Evolutionary conservation across 2,113 vertebrate genomes (phyloP), one percentile per base, ranked within the genome.

Genomic region (Petrocephalus zakoni): DNA sequence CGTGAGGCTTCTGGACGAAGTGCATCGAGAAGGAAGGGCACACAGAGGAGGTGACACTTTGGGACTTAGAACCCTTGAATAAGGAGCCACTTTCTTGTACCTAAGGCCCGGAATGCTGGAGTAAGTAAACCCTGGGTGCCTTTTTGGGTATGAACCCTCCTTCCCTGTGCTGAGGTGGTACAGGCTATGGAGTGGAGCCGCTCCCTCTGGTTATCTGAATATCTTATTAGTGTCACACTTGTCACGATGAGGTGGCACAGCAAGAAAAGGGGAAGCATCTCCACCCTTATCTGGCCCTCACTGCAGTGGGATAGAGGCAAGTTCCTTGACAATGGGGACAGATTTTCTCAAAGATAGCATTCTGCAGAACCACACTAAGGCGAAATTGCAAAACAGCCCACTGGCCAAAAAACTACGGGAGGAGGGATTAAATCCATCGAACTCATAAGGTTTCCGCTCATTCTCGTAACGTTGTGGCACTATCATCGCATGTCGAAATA

Each of bases 321-420:
- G 56, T 58, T 87, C 86, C 86, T 61, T 87, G 86, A 47, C 56
- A 34, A 19, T 46, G 53, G 25, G 56, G 56, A 34, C 52, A 87
- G 86, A 87, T 87, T 15, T 61, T 64, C 55, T 46, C 56, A 37
- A 22, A 61, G 86, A 87, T 87, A 64, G 37, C 21, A 13, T 87
- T 47, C 55, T 46, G 37, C 86, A 25, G 86, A 64, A 87, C 55
- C 56, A 61, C 56, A 64, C 52, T 17, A 61, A n/a, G 86, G 53
- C 34, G 0, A 56, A 17, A 47, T 87, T 87, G 86, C 55, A 52
- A 87, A 87, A 87, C 55, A 86, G 25, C 25, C 22, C 85, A 42
- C 34, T 19, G 72, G 15, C 15, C 8, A 37, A 55, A 86, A 42
- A 25, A 46, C 34, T 64, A 8, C 42, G 6, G 53, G 37, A 47